Evolutionary conservation across 2,888 invertebrate genomes (phyloP), one percentile per base, ranked within the genome.

Genomic region (Hemistola chrysoprasaria): DNA sequence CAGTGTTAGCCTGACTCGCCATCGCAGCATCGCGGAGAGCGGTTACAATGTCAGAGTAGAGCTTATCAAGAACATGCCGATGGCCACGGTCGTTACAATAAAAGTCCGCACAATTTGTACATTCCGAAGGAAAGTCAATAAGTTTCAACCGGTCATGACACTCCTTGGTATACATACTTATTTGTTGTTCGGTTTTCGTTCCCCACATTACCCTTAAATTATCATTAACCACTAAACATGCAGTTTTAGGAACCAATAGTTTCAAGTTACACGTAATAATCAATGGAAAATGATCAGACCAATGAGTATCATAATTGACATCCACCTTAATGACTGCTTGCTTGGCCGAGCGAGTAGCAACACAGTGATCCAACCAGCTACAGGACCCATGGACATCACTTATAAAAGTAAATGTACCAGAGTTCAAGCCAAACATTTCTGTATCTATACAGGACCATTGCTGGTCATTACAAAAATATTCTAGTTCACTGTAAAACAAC

Each of bases 271-370:
- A 39, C 8, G 31, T 9, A 22, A 39, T 10, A 4, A 39, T 11
- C 5, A 39, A 11, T 1, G 31, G 26, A 22, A 11, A 39, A 28
- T 39, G 39, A 8, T 39, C 39, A 2, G 39, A 39, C 23, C 16
- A 27, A 2, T 10, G 1, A 6, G 27, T 27, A n/a, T 39, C 32
- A 26, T 39, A 31, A 0, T 27, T 26, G 1, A 39, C 11, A 24
- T 5, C 2, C 1, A 32, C 39, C n/a, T 28, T n/a, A 6, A 11
- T 6, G 2, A 32, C 26, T 9, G 7, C 0, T 1, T 8, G 27
- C 9, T 21, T 32, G 1, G 39, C 39, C 10, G 32, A 6, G 6
- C 22, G 26, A n/a, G n/a, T n/a, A n/a, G n/a, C n/a, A n/a, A n/a
- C n/a, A n/a, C n/a, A n/a, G n/a, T n/a, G n/a, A n/a, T n/a, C n/a